Base-by-base conservation (phyloP, 2,797 vertebrate genomes). In the Tokudaia tokunoshimensis region DNA sequence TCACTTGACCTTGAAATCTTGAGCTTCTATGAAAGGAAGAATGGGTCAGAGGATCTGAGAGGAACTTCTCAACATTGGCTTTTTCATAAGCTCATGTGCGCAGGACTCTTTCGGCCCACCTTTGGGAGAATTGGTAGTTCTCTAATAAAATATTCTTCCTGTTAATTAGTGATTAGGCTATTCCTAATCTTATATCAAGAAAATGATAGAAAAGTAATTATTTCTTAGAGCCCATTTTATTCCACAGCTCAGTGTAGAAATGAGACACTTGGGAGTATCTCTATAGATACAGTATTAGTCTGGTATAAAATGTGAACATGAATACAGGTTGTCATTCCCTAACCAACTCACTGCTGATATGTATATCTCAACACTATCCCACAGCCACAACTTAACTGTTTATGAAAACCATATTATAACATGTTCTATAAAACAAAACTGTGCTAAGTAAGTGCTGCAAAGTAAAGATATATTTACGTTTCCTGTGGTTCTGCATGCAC, bases 111-210 rank as follows among this genome's bases (percentile, higher is more conserved):
- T 44, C 74, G 78, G 7, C 24, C 20, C 19, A 22, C 34, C 13
- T 87, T 92, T 41, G 52, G 76, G 11, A 67, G 76, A 50, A 84
- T 12, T n/a, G 34, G 6, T 34, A 20, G 92, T 97, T 83, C 17
- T 52, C n/a, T 74, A 57, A 88, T 92, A 72, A 88, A 37, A 75
- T 89, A 85, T 67, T 95, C n/a, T 89, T 92, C 20, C 29, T 76
- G 24, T 8, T 86, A 47, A 29, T 57, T 94, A 37, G 55, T 94
- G 44, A 97, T 82, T 92, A 93, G 52, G 59, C 22, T 67, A 92
- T 37, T 96, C n/a, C 12, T 84, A 88, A 59, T 95, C 41, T 85
- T 88, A 65, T 84, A n/a, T 93, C 22, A 86, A 83, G 47, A 91
- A 34, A 79, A 74, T 92, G 34, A 47, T 37, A 81, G 37, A 86